phyloP scores from a whole-genome alignment of 2,113 vertebrate species.

The Isurus oxyrinchus region DNA sequence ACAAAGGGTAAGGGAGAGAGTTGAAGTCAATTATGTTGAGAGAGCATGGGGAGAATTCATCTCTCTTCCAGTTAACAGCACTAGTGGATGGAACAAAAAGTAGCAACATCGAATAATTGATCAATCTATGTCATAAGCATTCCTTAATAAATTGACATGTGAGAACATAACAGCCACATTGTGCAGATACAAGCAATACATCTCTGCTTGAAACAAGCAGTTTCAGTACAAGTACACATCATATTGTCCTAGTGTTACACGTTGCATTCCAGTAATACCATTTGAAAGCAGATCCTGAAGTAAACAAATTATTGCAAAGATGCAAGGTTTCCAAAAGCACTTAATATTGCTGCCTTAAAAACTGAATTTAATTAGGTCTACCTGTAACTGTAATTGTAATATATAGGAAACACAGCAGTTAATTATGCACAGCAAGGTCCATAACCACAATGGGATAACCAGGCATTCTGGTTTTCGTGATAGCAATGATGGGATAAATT shows the following conservation, averaged over 20 bases:
- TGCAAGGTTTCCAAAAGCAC: too few species aligned
- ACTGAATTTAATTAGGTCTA: not conserved
- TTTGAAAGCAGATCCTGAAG: not conserved
- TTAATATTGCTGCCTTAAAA: not conserved
- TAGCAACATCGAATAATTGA: not conserved
- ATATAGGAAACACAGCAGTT: not conserved
- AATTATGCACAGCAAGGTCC: not conserved
- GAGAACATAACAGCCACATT: not conserved
- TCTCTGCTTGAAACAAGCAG: not conserved
- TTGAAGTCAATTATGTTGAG: too few species aligned
- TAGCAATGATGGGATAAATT: too few species aligned
- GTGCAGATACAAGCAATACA: not conserved
- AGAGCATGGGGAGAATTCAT: not conserved
- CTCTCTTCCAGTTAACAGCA: not conserved
- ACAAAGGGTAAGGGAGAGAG: too few species aligned
- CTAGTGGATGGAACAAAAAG: not conserved
- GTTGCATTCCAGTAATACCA: not conserved
- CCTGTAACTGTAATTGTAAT: not conserved
- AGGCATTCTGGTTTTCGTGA: too few species aligned
- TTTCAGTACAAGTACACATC: not conserved
- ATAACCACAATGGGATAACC: not conserved
- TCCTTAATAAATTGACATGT: not conserved
- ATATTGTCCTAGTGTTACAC: not conserved
- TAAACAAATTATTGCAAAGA: too few species aligned
- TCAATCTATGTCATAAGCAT: not conserved